Percentiles rank a stretch among this genome's conserved stretches.
These are phyloP conservation scores for Pollenia griseotomentosa DNA, from an alignment of 2,888 invertebrate genomes.

Conservation along the genomic window DNA sequence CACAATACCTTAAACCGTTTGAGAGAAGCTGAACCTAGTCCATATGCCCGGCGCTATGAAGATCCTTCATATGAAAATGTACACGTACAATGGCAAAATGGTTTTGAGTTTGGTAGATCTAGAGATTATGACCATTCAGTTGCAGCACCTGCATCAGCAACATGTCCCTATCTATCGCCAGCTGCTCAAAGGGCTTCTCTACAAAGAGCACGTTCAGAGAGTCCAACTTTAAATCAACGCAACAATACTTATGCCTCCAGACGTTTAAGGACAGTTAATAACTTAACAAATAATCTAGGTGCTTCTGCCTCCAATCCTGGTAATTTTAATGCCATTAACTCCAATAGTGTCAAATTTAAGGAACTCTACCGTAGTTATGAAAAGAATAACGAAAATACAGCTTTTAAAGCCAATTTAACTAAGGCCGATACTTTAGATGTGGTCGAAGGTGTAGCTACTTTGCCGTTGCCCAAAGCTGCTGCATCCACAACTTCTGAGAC, in stretches of 20 bases:
- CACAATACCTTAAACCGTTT: slow-evolving; percentile 82
- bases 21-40: slow-evolving; percentile 77
- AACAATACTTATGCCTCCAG: slow-evolving; percentile 76
- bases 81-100: slow-evolving; percentile 84
- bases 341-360: slow-evolving; percentile 76
- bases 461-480: slow-evolving; percentile 8
- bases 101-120: slow-evolving; percentile 83
- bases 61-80: slow-evolving; percentile 84
- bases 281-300: slow-evolving; percentile 68
- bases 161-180: slow-evolving; percentile 75
- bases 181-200: slow-evolving; percentile 72
- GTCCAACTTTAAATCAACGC: slow-evolving; percentile 80
- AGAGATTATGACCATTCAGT: slow-evolving; percentile 79
- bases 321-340: slow-evolving; percentile 63
- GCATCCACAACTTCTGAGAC: slow-evolving; percentile 16
- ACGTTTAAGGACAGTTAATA: slow-evolving; percentile 74
- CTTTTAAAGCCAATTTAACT: slow-evolving; percentile 80
- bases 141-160: slow-evolving; percentile 70
- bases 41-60: slow-evolving; percentile 79
- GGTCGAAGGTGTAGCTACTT: slow-evolving; percentile 25
- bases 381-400: slow-evolving; percentile 82
- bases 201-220: slow-evolving; percentile 83
- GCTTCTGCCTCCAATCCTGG: slow-evolving; percentile 48
- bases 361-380: slow-evolving; percentile 84
- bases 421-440: slow-evolving; percentile 70